A percentile compares a stretch with the other conserved stretches of the same genome.
Evolutionary conservation across 1,140 invertebrate species (phyloP).

Genomic region (Hylyphantes graminicola): DNA sequence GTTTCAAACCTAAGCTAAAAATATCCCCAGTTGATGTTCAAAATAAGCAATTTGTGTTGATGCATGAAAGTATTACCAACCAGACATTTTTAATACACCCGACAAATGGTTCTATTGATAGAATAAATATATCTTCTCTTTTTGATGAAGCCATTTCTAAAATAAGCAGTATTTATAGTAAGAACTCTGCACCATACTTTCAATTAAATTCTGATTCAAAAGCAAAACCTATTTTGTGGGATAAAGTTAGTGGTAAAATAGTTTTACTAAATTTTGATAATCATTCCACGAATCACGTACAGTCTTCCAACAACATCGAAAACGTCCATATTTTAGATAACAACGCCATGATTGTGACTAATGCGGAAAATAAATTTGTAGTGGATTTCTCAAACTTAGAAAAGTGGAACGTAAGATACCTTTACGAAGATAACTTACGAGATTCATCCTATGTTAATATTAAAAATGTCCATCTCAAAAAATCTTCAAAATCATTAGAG

Average conservation of each 20-base stretch:
- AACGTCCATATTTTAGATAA: constrained; percentile 15
- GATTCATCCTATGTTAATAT: not conserved
- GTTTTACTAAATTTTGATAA: constrained; percentile 30
- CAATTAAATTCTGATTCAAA: constrained; percentile 14
- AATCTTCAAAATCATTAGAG: not conserved
- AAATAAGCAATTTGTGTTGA: constrained; percentile 23
- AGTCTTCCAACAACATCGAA: constrained; percentile 17
- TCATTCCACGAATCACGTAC: not conserved
- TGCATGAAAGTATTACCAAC: constrained; percentile 45
- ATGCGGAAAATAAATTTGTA: constrained; percentile 13
- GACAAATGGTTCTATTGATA: constrained; percentile 11
- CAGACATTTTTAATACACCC: constrained; percentile 35
- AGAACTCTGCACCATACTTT: not conserved
- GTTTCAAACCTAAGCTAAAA: constrained; percentile 47
- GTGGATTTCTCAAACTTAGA: constrained; percentile 23
- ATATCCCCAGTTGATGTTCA: not conserved
- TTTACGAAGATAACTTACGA: not conserved
- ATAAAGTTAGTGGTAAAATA: constrained; percentile 10
- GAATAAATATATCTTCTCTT: constrained; percentile 6
- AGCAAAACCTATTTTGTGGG: constrained; percentile 36
- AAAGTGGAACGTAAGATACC: constrained; percentile 22
- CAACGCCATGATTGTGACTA: constrained; percentile 13
- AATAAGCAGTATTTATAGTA: constrained; percentile 30
- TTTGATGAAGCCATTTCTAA: constrained; percentile 40
- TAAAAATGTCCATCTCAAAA: not conserved